These are phyloP conservation scores for Chorisops tibialis DNA, from an alignment of 2,888 invertebrate species.

Conservation along the genomic window DNA sequence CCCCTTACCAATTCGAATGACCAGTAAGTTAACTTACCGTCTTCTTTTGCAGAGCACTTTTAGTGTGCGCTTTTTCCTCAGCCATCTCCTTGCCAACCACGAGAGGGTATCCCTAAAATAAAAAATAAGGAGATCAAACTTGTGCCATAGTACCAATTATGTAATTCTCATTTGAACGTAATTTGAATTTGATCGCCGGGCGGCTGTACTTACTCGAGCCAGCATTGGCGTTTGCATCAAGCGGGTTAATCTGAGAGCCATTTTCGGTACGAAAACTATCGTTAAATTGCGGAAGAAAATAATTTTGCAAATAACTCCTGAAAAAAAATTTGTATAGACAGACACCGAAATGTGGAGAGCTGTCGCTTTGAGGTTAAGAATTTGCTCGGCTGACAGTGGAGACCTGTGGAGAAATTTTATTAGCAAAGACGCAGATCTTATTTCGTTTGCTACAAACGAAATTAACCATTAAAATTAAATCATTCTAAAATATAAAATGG, in stretches of 20 bases:
- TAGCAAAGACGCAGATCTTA: no score
- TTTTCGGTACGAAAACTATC: conserved; percentile 28
- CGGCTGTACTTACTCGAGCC: conserved; percentile 42
- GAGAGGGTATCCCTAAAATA: conserved; percentile 46
- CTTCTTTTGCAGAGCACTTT: conserved; percentile 56
- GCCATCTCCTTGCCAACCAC: conserved; percentile 49
- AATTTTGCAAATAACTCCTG: no score
- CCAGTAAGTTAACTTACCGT: no score
- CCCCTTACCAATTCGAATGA: no score
- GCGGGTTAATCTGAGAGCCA: conserved; percentile 48
- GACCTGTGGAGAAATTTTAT: no score
- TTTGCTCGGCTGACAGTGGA: no score
- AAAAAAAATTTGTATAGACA: neutral
- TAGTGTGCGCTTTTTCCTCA: conserved; percentile 55
- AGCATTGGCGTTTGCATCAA: conserved; percentile 45
- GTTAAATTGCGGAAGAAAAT: no score
- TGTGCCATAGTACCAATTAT: conserved; percentile 39
- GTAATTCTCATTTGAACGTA: conserved; percentile 40
- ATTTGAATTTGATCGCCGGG: neutral
- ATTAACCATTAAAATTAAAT: no score
- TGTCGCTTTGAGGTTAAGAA: no score
- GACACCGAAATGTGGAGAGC: no score
- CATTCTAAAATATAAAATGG: no score
- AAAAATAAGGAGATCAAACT: conserved; percentile 17
- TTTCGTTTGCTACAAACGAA: no score